Evolutionary conservation across 2,888 invertebrate species (phyloP).

Genomic region (Sinodicranocentrus sp.): DNA sequence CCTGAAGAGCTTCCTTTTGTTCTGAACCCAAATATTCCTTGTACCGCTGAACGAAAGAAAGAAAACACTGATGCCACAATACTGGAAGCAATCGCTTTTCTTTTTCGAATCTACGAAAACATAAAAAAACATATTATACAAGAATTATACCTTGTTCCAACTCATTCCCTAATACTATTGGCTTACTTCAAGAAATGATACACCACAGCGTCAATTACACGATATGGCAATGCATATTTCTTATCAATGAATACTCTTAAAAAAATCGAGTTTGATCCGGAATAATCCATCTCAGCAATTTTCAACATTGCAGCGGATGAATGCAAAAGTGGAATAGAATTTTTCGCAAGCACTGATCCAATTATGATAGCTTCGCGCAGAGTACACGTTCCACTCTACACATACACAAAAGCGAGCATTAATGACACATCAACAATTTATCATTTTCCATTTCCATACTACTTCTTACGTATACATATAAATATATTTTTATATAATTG

Average conservation of each 20-base stretch:
- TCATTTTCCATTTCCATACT: no score
- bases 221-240: slow-evolving; percentile 97
- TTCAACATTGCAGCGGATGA: slow-evolving; percentile 96
- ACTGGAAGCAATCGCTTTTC: slow-evolving; percentile 94
- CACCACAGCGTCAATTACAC: slow-evolving; percentile 96
- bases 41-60: slow-evolving; percentile 96
- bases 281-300: slow-evolving; percentile 98
- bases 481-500: no score
- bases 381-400: slow-evolving; percentile 93
- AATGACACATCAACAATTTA: no score
- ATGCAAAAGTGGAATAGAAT: slow-evolving; percentile 95
- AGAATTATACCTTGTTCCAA: background rate
- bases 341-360: slow-evolving; percentile 93
- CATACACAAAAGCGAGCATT: no score
- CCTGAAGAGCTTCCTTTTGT: slow-evolving; percentile 91
- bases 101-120: slow-evolving; percentile 85
- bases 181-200: slow-evolving; percentile 93
- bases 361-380: slow-evolving; percentile 97
- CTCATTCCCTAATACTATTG: no score
- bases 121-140: slow-evolving; percentile 9
- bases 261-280: slow-evolving; percentile 97
- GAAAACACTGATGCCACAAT: slow-evolving; percentile 96
- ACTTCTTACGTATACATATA: no score
- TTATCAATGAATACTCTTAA: slow-evolving; percentile 96
- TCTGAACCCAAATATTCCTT: slow-evolving; percentile 96